phyloP scores from a whole-genome alignment of 2,113 vertebrate genomes.

The Myrmophylax atrothorax region DNA sequence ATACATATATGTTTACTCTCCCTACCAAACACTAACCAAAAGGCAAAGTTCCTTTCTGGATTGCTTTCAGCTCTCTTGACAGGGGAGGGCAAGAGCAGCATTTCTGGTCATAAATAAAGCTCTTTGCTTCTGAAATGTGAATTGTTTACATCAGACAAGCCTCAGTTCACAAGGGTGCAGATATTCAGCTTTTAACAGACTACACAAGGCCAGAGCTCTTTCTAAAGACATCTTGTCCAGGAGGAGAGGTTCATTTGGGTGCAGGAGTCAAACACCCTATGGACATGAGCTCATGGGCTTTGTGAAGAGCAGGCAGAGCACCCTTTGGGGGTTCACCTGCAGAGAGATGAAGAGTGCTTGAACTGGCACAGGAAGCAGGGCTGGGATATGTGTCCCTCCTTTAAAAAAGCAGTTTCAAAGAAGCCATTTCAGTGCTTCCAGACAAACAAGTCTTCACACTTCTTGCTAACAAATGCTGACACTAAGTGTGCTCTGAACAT shows the following conservation, averaged over 20 bases:
- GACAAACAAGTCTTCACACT: not conserved
- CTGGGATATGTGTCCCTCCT: not conserved
- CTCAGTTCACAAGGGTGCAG: not conserved
- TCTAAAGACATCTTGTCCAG: not conserved
- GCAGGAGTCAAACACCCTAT: not conserved
- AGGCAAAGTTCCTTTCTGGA: constrained; percentile 32
- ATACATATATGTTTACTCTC: not conserved
- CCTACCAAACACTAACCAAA: constrained; percentile 12
- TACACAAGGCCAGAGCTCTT: not conserved
- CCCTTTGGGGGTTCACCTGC: not conserved
- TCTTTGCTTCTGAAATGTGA: constrained; percentile 45
- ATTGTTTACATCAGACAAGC: constrained; percentile 34
- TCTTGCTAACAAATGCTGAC: not conserved
- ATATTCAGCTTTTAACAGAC: constrained; percentile 4
- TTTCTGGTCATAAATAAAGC: constrained; percentile 29
- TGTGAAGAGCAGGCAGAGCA: not conserved
- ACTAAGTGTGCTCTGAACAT: not conserved
- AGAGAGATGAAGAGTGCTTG: not conserved
- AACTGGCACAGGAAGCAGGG: not conserved
- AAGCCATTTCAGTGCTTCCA: not conserved
- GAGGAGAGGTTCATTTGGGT: not conserved
- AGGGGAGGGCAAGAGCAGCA: not conserved
- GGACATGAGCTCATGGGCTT: not conserved
- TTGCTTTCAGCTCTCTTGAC: constrained; percentile 34
- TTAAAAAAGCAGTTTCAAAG: not conserved